Percentiles rank a stretch among this genome's conserved stretches.
Conservation (phyloP, 2,113 vertebrate species). For the Gnathonemus echidnorhynchus region DNA sequence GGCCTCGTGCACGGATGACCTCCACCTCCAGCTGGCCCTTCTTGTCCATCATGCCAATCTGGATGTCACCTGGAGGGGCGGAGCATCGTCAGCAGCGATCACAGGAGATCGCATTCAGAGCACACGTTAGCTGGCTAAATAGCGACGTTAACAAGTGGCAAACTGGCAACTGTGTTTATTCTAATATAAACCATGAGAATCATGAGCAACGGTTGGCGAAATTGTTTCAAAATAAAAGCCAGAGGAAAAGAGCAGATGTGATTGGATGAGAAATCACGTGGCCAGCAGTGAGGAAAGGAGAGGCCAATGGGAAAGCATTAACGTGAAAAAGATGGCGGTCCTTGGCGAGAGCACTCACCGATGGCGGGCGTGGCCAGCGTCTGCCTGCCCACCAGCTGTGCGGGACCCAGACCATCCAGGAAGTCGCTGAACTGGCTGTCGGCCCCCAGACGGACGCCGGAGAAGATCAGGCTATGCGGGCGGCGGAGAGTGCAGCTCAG, state of each 20-base stretch:
- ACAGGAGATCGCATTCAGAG: neutral
- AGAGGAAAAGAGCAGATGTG: neutral
- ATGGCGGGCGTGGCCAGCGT: slow-evolving; percentile 94
- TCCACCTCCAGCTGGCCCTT: slow-evolving; percentile 96
- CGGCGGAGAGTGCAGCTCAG: neutral
- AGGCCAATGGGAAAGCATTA: neutral
- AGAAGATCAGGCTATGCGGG: slow-evolving; percentile 79
- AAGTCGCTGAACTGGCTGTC: slow-evolving; percentile 97
- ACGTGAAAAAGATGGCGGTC: neutral
- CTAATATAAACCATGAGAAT: neutral
- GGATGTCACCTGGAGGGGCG: slow-evolving; percentile 79
- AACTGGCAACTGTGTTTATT: neutral
- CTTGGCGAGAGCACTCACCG: slow-evolving; percentile 61
- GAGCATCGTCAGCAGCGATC: neutral
- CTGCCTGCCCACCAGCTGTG: slow-evolving; percentile 91
- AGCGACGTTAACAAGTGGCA: neutral
- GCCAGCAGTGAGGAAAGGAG: neutral
- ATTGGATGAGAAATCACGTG: neutral
- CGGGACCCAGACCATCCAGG: slow-evolving; percentile 90
- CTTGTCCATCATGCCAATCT: slow-evolving; percentile 97
- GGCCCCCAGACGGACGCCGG: slow-evolving; percentile 83
- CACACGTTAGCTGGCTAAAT: neutral
- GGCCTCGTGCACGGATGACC: slow-evolving; percentile 91
- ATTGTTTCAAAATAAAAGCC: neutral
- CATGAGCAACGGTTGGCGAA: neutral